Percentiles rank a stretch among this genome's conserved stretches.
Conservation (phyloP, 2,888 invertebrate genomes). For the Cheilosia scutellata region DNA sequence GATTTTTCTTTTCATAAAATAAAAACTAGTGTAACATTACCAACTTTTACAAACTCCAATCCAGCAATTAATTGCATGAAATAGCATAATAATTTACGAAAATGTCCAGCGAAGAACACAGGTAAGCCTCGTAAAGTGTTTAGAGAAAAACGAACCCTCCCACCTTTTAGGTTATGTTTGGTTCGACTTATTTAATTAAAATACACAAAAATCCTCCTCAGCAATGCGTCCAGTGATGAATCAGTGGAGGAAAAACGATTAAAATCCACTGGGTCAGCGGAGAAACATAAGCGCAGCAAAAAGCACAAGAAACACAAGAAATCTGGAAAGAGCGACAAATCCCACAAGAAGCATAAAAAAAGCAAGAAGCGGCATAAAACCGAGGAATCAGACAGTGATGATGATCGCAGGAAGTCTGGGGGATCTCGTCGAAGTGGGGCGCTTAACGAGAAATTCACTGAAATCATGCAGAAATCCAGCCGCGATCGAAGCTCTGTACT, state of each 20-base stretch:
- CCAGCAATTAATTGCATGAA: slow-evolving; percentile 17
- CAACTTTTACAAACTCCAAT: background rate
- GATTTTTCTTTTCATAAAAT: slow-evolving; percentile 34
- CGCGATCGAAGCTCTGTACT: slow-evolving; percentile 78
- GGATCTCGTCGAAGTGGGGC: slow-evolving; percentile 80
- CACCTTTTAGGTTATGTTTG: slow-evolving; percentile 65
- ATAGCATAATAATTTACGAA: slow-evolving; percentile 2
- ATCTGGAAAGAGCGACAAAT: slow-evolving; percentile 85
- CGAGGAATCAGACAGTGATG: slow-evolving; percentile 79
- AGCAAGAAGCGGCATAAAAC: slow-evolving; percentile 85
- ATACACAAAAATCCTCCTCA: slow-evolving; percentile 65
- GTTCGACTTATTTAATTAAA: slow-evolving; percentile 46
- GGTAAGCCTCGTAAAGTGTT: slow-evolving; percentile 40
- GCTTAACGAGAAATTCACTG: slow-evolving; percentile 82
- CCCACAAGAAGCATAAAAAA: slow-evolving; percentile 87
- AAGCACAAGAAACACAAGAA: slow-evolving; percentile 90
- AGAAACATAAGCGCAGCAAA: slow-evolving; percentile 85
- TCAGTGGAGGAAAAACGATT: slow-evolving; percentile 78
- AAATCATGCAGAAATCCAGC: slow-evolving; percentile 82
- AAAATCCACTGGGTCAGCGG: slow-evolving; percentile 81
- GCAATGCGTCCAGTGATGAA: slow-evolving; percentile 81
- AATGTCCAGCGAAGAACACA: slow-evolving; percentile 75
- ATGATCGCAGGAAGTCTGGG: slow-evolving; percentile 59
- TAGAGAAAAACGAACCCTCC: background rate
- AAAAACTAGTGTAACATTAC: slow-evolving; percentile 7